Conservation (phyloP, 2,797 vertebrate genomes). For the Phrynocephalus guinanensis region DNA sequence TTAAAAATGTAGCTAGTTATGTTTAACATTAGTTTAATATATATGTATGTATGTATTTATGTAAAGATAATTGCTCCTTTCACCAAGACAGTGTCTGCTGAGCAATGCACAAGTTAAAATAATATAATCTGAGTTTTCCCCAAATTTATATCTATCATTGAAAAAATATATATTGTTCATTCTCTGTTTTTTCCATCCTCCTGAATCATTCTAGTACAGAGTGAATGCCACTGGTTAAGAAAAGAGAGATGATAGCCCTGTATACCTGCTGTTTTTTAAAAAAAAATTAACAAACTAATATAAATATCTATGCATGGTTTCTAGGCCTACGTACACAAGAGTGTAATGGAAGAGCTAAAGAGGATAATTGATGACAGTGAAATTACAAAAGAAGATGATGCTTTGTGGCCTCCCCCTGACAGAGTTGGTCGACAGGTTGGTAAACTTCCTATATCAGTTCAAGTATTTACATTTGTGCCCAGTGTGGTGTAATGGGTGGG, state of each 20-base stretch:
- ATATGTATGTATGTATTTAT: no score
- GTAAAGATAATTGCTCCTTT: no score
- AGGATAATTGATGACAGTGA: conserved; percentile 99
- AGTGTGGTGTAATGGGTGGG: no score
- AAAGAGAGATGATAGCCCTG: not conserved
- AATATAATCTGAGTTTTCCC: no score
- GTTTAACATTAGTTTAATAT: not conserved
- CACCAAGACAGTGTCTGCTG: not conserved
- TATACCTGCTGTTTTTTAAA: not conserved
- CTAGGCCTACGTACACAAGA: conserved; percentile 98
- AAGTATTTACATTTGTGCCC: not conserved
- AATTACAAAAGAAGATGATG: conserved; percentile 99
- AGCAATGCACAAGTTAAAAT: no score
- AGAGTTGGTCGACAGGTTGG: conserved; percentile 96
- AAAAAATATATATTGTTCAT: not conserved
- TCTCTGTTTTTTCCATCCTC: not conserved
- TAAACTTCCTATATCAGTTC: not conserved
- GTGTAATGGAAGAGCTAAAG: conserved; percentile 98
- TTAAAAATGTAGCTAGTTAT: not conserved
- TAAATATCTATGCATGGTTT: conserved; percentile 24
- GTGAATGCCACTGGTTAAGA: not conserved
- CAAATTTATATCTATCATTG: not conserved
- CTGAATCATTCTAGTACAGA: not conserved
- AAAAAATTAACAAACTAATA: not conserved
- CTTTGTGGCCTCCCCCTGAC: conserved; percentile 96